Percentiles rank a stretch among this genome's conserved stretches.
Conservation (phyloP, 2,888 invertebrate species). For the Euphydryas editha region DNA sequence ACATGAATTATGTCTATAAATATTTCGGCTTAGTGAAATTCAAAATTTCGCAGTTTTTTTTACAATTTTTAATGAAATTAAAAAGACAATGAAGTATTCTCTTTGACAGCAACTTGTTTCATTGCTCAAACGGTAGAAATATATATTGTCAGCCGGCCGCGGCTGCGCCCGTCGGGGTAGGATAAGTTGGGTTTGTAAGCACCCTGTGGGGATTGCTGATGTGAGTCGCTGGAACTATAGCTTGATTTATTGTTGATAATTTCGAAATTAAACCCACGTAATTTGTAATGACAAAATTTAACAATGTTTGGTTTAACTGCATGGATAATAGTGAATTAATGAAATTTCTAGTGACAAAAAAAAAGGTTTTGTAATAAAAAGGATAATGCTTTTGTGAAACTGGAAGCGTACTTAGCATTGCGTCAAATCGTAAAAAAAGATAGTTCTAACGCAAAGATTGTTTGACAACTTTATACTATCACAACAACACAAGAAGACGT, state of each 20-base stretch:
- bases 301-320: too few relatives aligned
- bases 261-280: background rate
- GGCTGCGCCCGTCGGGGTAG: slow-evolving; percentile 60
- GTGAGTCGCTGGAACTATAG: slow-evolving; percentile 32
- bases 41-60: slow-evolving; percentile 3
- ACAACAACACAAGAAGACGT: too few relatives aligned
- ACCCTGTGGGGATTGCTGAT: slow-evolving; percentile 59
- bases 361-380: too few relatives aligned
- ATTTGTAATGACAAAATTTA: background rate
- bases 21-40: slow-evolving; percentile 2
- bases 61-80: background rate
- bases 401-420: background rate
- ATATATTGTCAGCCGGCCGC: slow-evolving; percentile 49
- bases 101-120: background rate
- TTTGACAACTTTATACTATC: too few relatives aligned
- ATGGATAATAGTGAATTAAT: too few relatives aligned
- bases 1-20: slow-evolving; percentile 19
- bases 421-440: background rate
- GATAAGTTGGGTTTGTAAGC: slow-evolving; percentile 72
- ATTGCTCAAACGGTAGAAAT: slow-evolving; percentile 28
- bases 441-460: too few relatives aligned
- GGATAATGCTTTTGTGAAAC: too few relatives aligned
- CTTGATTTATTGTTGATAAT: background rate
- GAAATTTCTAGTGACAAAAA: too few relatives aligned
- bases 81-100: background rate